Evolutionary conservation across 2,888 invertebrate species (phyloP).

Genomic region (Neoitamus cyanurus): DNA sequence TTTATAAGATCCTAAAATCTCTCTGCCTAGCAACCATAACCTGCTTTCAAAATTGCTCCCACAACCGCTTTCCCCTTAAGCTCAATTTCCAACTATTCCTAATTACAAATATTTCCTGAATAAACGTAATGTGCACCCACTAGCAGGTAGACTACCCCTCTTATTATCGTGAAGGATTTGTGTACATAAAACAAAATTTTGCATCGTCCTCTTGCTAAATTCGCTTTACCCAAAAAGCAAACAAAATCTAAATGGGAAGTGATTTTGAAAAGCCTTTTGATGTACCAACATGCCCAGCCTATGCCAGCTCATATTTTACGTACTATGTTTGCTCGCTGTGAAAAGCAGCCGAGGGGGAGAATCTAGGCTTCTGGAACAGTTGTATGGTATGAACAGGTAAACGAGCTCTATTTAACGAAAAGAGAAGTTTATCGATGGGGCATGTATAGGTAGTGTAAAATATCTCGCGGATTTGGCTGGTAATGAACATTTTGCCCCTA

Average conservation of each 20-base stretch:
- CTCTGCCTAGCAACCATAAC: no score
- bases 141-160: background rate
- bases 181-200: background rate
- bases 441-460: background rate
- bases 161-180: background rate
- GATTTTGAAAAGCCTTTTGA: background rate
- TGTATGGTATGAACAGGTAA: background rate
- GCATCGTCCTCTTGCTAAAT: background rate
- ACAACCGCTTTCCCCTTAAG: background rate
- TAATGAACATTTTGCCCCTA: background rate
- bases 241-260: background rate
- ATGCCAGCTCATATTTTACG: slow-evolving; percentile 1
- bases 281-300: background rate
- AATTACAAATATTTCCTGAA: background rate
- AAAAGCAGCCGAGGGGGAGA: background rate
- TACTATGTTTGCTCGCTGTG: background rate
- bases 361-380: background rate
- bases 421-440: background rate
- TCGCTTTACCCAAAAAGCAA: background rate
- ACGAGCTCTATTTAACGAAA: background rate
- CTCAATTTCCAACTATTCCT: background rate
- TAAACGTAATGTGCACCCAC: background rate
- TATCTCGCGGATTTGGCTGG: background rate
- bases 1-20: no score
- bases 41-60: no score